Evolutionary conservation across 2,797 vertebrate species (phyloP), one percentile per base, ranked within the genome.

Genomic region (Periparus ater): DNA sequence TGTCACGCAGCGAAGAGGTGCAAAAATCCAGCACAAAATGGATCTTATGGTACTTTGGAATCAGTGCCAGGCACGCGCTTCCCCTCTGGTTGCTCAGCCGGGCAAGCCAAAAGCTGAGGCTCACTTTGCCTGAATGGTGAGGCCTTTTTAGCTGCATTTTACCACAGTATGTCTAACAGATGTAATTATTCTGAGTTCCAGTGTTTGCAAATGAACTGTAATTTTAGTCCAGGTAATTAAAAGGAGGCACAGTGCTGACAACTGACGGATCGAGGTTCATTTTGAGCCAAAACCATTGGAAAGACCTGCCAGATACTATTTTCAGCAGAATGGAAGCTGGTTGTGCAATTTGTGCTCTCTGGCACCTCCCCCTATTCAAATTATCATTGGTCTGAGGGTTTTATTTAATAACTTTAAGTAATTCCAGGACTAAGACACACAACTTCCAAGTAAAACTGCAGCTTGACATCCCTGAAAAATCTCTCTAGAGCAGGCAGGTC

Each of bases 141-240:
- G 27, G 38, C 25, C n/a, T 73, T 85, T 78, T 68, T n/a, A 93
- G 68, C 42, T 89, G 66, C 51, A 55, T 89, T 95, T 68, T 78
- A 79, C 79, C 85, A 80, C 30, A 48, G 40, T 51, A 45, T 16
- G 62, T 78, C 73, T 80, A 81, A 88, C 29, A 92, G 44, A 60
- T 1, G 21, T 79, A 89, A 89, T 88, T 93, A 93, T 91, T 93
- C 66, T 47, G 51, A 75, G 74, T 75, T 89, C 58, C 63, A 88
- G 58, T 55, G 44, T 84, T 91, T 96, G 91, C 72, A 95, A 94
- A 93, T 68, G 70, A 93, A 83, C 62, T 63, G 44, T 62, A 95
- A 91, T 92, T 96, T 94, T 73, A 92, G 82, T 36, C 32, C 62
- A 70, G 73, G 85, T 92, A 95, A 89, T 95, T 89, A 91, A 94